These are phyloP conservation scores for Arenicola marina DNA, from an alignment of 2,888 invertebrate genomes.

Conservation along the genomic window DNA sequence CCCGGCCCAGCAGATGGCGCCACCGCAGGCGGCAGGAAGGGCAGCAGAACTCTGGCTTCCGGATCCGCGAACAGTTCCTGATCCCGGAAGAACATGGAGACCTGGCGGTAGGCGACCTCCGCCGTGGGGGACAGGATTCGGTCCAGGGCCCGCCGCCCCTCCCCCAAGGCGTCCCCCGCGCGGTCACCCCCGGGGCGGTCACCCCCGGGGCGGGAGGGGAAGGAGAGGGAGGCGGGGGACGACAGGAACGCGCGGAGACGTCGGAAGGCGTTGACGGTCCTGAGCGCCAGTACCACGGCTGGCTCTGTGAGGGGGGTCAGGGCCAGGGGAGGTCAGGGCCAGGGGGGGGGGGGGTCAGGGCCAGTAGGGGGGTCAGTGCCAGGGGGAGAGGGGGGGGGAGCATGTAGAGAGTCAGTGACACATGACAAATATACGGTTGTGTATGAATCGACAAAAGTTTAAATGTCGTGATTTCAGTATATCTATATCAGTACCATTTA, in stretches of 20 bases:
- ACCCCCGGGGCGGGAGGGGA: neutral
- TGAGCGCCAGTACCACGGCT: slow-evolving; percentile 45
- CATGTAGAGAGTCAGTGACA: too few relatives aligned
- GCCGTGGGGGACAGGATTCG: slow-evolving; percentile 48
- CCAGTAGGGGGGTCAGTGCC: too few relatives aligned
- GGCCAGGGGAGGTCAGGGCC: too few relatives aligned
- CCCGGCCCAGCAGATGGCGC: too few relatives aligned
- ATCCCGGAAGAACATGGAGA: slow-evolving; percentile 49
- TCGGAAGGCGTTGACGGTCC: slow-evolving; percentile 49
- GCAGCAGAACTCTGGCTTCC: slow-evolving; percentile 40
- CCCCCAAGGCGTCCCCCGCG: slow-evolving; percentile 33
- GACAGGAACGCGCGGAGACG: slow-evolving; percentile 34
- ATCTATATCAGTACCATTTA: too few relatives aligned
- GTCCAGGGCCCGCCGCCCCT: slow-evolving; percentile 32
- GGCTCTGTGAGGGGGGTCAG: slow-evolving; percentile 41
- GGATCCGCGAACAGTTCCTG: slow-evolving; percentile 49
- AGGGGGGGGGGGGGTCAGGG: too few relatives aligned
- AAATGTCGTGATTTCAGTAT: too few relatives aligned
- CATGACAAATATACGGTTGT: too few relatives aligned
- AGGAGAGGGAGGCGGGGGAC: neutral
- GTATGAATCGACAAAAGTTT: too few relatives aligned
- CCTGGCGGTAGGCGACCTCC: slow-evolving; percentile 47
- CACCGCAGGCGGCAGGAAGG: too few relatives aligned
- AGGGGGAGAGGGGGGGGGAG: too few relatives aligned
- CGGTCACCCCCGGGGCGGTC: neutral